Evolutionary conservation across 2,797 vertebrate genomes (phyloP), one percentile per base, ranked within the genome.

Genomic region (Alauda arvensis): DNA sequence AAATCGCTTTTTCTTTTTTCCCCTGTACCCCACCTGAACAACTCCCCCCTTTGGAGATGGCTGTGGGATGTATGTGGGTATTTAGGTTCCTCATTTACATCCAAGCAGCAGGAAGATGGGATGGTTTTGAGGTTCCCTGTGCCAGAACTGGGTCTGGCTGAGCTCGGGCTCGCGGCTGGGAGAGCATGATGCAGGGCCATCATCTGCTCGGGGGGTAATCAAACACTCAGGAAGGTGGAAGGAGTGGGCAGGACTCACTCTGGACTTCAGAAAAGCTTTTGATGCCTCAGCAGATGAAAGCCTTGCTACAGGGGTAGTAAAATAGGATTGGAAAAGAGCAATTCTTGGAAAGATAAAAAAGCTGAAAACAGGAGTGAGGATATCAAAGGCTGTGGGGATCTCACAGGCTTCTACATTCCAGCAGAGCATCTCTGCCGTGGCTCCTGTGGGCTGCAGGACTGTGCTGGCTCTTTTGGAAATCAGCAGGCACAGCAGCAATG

Each of bases 231-330:
- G 45, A n/a, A 48, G 65, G 70, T 78, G 67, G 48, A 83, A 84
- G 45, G 49, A 81, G 63, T 19, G 59, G 55, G 55, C 83, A 62
- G 39, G 42, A 77, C 60, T 84, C 81, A 74, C 57, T 68, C 65
- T 9, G 53, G 63, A n/a, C 83, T 84, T 88, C 83, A 91, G 83
- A 92, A 83, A 62, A 77, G 60, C 81, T 91, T 86, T 77, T 86
- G 90, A 89, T 84, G 83, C 86, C 84, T 82, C 34, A 12, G 56
- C 67, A 81, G 80, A 81, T 81, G 70, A 89, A 91, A 94, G 86
- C 61, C 18, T 86, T 86, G 86, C 80, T 82, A 77, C 55, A 59
- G 70, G 77, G 55, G 25, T 46, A 55, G 66, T 65, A 69, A 92
- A 90, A 77, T 6, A n/a, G 49, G 62, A 43, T 40, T 40, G 78